A percentile compares a stretch with the other conserved stretches of the same genome.
Evolutionary conservation across 1,140 invertebrate species (phyloP).

Genomic region (Neuroterus valhalla): DNA sequence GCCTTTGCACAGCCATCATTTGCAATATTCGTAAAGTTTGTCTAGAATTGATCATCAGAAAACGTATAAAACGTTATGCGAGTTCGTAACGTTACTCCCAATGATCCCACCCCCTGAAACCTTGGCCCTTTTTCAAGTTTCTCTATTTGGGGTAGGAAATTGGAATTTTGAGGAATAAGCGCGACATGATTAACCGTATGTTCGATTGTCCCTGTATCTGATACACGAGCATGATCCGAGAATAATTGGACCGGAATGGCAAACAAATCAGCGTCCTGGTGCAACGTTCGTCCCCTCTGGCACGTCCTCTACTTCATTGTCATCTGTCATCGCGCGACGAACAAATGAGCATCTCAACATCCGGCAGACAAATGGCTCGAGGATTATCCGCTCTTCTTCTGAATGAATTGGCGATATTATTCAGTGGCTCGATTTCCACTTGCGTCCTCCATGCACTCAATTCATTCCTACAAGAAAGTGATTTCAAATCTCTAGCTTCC

Average conservation of each 20-base stretch:
- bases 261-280: constrained; percentile 65
- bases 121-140: no score
- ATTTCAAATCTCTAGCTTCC: background rate
- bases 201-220: constrained; percentile 56
- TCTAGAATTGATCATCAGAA: no score
- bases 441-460: background rate
- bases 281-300: constrained; percentile 45
- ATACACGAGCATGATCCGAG: constrained; percentile 72
- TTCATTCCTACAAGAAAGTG: background rate
- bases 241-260: constrained; percentile 73
- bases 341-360: constrained; percentile 70
- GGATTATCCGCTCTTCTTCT: constrained; percentile 69
- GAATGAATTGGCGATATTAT: constrained; percentile 62
- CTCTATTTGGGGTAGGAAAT: no score
- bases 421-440: no score
- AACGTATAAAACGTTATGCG: no score
- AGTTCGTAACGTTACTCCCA: no score
- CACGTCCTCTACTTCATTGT: constrained; percentile 70
- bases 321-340: constrained; percentile 72
- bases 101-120: no score
- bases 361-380: constrained; percentile 66
- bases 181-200: background rate
- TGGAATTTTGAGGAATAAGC: no score
- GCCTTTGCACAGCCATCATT: no score
- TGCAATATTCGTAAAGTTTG: no score